Percentiles rank a stretch among this genome's conserved stretches.
Evolutionary conservation across 2,888 invertebrate species (phyloP).

Genomic region (Pachydiplax longipennis): DNA sequence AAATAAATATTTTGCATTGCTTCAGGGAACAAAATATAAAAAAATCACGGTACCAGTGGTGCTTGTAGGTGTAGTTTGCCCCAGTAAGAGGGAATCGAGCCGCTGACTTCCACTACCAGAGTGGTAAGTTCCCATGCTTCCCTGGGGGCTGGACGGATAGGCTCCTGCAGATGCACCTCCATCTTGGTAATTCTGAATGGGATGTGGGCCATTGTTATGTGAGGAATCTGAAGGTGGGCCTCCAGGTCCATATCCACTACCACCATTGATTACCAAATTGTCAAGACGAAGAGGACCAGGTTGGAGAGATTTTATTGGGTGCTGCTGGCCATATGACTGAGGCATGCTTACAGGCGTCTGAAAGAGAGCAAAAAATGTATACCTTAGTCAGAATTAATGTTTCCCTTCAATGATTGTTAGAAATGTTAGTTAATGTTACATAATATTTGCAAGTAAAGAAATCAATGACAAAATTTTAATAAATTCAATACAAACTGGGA

Average conservation of each 20-base stretch:
- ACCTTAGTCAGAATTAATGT: no score
- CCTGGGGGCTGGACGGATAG: neutral
- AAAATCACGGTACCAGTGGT: neutral
- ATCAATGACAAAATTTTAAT: no score
- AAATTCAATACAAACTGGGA: no score
- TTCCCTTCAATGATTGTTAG: no score
- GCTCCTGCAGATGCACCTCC: neutral
- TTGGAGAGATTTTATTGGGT: neutral
- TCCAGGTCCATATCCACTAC: neutral
- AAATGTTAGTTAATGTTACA: no score
- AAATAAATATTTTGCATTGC: no score
- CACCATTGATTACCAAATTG: neutral
- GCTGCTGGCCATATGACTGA: neutral
- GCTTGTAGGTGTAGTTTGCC: neutral
- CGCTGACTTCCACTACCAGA: constrained; percentile 50
- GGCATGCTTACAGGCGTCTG: neutral
- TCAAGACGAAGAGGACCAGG: constrained; percentile 18
- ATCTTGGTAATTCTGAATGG: neutral
- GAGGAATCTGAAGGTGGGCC: neutral
- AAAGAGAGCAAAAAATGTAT: neutral
- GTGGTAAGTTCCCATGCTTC: neutral
- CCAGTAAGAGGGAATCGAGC: constrained; percentile 51
- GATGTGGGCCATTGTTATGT: neutral
- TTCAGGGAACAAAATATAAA: neutral
- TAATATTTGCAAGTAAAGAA: no score